These are phyloP conservation scores for Liposcelis brunnea DNA, from an alignment of 2,888 invertebrate genomes.

Conservation along the genomic window DNA sequence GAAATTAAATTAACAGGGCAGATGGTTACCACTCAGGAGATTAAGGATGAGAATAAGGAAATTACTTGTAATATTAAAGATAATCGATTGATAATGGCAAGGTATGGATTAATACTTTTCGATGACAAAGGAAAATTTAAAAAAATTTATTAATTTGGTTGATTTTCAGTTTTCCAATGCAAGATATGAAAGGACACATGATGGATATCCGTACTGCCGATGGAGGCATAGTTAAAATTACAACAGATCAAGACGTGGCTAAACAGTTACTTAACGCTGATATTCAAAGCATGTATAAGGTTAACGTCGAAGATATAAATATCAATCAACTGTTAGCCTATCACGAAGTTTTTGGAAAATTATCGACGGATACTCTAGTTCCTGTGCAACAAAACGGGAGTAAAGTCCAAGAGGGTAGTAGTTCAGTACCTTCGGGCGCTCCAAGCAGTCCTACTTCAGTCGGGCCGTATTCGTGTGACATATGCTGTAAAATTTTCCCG, in stretches of 20 bases:
- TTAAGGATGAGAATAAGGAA: no score
- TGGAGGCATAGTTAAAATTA: constrained; percentile 57
- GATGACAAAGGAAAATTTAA: neutral
- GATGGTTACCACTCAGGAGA: no score
- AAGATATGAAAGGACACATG: constrained; percentile 31
- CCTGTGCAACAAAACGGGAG: constrained; percentile 5
- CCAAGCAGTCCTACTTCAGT: constrained; percentile 34
- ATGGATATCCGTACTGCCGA: constrained; percentile 47
- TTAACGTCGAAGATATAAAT: constrained; percentile 55
- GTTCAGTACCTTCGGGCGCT: constrained; percentile 7
- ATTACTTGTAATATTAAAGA: no score
- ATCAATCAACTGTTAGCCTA: constrained; percentile 68
- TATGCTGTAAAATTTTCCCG: constrained; percentile 74
- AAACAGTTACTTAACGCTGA: constrained; percentile 44
- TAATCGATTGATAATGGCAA: no score
- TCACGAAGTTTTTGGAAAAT: constrained; percentile 67
- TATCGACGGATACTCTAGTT: constrained; percentile 23
- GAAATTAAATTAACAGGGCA: no score
- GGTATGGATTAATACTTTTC: neutral
- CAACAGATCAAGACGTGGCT: constrained; percentile 41
- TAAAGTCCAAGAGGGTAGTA: constrained; percentile 8
- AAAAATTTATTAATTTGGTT: no score
- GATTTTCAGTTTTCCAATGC: constrained; percentile 26
- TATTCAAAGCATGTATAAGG: constrained; percentile 64
- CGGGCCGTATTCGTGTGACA: constrained; percentile 60